Conservation (phyloP, 2,113 vertebrate genomes). For the Corythornis cristatus region DNA sequence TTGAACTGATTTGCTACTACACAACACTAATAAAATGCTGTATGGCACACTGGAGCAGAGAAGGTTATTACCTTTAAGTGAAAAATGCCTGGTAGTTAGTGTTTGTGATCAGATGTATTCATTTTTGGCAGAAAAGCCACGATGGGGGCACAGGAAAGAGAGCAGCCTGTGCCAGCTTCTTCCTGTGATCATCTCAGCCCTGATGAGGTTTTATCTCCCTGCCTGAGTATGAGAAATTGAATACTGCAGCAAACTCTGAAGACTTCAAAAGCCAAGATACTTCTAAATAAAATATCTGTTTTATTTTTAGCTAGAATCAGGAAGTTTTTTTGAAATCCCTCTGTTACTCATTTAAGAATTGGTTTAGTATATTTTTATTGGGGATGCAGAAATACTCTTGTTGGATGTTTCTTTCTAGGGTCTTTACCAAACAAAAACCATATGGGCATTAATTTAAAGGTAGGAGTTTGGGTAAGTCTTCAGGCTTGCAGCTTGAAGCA, state of each 20-base stretch:
- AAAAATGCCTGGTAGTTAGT: conserved; percentile 47
- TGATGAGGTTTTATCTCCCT: conserved; percentile 52
- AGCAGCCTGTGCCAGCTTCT: conserved; percentile 47
- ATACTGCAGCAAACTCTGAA: conserved; percentile 41
- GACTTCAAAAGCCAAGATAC: conserved; percentile 25
- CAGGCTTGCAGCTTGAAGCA: background rate
- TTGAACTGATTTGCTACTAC: background rate
- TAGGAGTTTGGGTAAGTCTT: background rate
- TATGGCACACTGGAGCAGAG: conserved; percentile 1
- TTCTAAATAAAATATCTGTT: conserved; percentile 46
- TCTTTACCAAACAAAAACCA: background rate
- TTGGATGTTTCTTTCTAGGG: background rate
- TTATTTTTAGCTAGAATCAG: conserved; percentile 39
- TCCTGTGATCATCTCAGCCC: conserved; percentile 59
- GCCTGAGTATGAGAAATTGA: conserved; percentile 48
- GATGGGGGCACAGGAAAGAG: conserved; percentile 58
- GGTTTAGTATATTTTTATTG: background rate
- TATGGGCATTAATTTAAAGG: background rate
- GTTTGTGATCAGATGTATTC: conserved; percentile 41
- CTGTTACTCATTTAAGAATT: background rate
- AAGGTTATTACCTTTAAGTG: conserved; percentile 44
- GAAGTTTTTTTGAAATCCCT: conserved; percentile 16
- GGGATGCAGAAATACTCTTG: background rate
- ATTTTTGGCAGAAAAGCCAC: conserved; percentile 57
- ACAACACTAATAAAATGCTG: conserved; percentile 1